These are phyloP conservation scores for Eupristina koningsbergeri DNA, from an alignment of 1,140 invertebrate genomes.

Conservation along the genomic window DNA sequence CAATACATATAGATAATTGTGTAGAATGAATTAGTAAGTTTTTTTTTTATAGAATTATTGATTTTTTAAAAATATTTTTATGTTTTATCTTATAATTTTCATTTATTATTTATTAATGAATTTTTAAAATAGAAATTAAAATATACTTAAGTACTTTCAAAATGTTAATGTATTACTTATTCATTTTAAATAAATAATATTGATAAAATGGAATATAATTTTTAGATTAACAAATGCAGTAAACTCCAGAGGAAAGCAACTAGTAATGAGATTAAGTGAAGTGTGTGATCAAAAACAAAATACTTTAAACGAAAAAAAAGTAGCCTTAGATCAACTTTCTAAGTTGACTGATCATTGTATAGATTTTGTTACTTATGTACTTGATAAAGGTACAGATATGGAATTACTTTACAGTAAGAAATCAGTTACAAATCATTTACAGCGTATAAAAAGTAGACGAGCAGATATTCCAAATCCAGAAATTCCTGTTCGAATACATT, in stretches of 20 bases:
- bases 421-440: conserved; percentile 79
- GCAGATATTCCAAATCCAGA: conserved; percentile 89
- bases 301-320: conserved; percentile 86
- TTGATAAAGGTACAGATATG: conserved; percentile 86
- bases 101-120: not conserved
- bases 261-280: conserved; percentile 85
- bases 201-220: conserved; percentile 35
- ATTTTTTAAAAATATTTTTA: too few relatives aligned
- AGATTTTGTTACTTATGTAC: conserved; percentile 84
- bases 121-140: not conserved
- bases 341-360: conserved; percentile 90
- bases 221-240: conserved; percentile 86
- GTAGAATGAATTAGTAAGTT: too few relatives aligned
- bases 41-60: too few relatives aligned
- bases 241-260: conserved; percentile 85
- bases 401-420: conserved; percentile 89
- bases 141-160: too few relatives aligned
- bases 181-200: too few relatives aligned
- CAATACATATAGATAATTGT: too few relatives aligned
- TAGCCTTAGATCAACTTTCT: conserved; percentile 83
- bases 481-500: conserved; percentile 85
- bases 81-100: too few relatives aligned
- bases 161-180: not conserved
- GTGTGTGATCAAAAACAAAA: conserved; percentile 88
- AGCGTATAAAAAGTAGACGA: conserved; percentile 84